Percentiles rank a stretch among this genome's conserved stretches.
phyloP scores from a whole-genome alignment of 2,797 vertebrate species.

The Sebastes vulpes region DNA sequence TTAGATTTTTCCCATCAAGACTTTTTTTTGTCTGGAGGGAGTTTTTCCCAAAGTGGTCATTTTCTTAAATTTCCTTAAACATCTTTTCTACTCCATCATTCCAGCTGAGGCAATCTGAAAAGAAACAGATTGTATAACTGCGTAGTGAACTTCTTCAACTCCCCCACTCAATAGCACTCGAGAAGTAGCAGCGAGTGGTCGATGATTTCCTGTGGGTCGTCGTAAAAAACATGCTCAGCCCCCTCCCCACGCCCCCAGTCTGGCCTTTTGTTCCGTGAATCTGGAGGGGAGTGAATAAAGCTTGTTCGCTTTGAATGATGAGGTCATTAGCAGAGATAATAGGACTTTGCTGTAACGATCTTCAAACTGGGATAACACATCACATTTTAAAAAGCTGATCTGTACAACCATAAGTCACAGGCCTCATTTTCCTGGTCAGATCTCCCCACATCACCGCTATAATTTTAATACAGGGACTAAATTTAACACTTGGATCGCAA shows the following conservation, averaged over 20 bases:
- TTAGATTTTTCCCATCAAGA: slow-evolving; percentile 30
- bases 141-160: slow-evolving; percentile 45
- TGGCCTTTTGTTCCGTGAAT: slow-evolving; percentile 51
- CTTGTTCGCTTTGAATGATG: slow-evolving; percentile 74
- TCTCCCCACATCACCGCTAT: slow-evolving; percentile 35
- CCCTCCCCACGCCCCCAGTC: background rate
- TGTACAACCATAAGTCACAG: slow-evolving; percentile 64
- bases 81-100: slow-evolving; percentile 20
- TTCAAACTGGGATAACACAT: slow-evolving; percentile 70
- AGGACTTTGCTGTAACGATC: slow-evolving; percentile 72
- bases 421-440: slow-evolving; percentile 61
- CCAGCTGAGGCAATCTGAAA: slow-evolving; percentile 19
- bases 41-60: slow-evolving; percentile 12
- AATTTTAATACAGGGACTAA: slow-evolving; percentile 67
- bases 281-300: slow-evolving; percentile 56
- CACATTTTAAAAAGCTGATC: slow-evolving; percentile 71
- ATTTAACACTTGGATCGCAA: slow-evolving; percentile 55
- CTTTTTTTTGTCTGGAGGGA: background rate
- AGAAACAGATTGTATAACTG: slow-evolving; percentile 25
- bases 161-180: slow-evolving; percentile 24
- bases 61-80: slow-evolving; percentile 24
- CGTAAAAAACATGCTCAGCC: background rate
- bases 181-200: slow-evolving; percentile 35
- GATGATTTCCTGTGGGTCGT: slow-evolving; percentile 43
- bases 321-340: slow-evolving; percentile 82